These are phyloP conservation scores for Dermolepida albohirtum DNA, from an alignment of 2,888 invertebrate species.

Conservation along the genomic window DNA sequence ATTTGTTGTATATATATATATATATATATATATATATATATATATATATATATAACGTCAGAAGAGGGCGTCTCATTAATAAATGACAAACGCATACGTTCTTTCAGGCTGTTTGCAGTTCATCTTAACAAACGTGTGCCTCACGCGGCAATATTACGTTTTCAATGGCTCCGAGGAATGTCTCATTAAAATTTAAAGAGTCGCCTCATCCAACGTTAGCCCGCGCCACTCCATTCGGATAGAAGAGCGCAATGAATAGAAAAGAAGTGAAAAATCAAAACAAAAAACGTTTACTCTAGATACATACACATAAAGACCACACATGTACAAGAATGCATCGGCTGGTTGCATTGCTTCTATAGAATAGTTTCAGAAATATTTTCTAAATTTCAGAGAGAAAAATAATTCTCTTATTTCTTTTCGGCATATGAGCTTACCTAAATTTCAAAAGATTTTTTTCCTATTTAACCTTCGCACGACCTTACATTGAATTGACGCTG, in stretches of 20 bases:
- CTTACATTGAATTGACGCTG: no score
- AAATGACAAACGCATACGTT: constrained; percentile 32
- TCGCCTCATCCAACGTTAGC: constrained; percentile 9
- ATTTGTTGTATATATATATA: no score
- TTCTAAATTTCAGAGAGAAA: no score
- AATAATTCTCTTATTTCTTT: no score
- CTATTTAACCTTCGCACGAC: no score
- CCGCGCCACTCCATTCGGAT: constrained; percentile 7
- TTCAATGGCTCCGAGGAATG: constrained; percentile 27
- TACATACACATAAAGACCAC: constrained; percentile 2
- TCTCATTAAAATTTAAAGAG: constrained; percentile 31
- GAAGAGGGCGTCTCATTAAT: constrained; percentile 20
- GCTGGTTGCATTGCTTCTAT: no score
- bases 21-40: no score
- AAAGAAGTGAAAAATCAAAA: constrained; percentile 16
- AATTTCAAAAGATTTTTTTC: no score
- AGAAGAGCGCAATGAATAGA: constrained; percentile 9
- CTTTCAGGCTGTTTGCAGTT: constrained; percentile 28
- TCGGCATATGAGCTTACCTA: no score
- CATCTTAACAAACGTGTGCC: constrained; percentile 28
- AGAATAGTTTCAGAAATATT: no score
- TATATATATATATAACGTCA: background rate
- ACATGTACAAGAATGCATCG: background rate
- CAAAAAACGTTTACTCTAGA: constrained; percentile 15
- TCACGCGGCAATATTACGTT: constrained; percentile 29